These are phyloP conservation scores for Decapterus maruadsi DNA, from an alignment of 2,797 vertebrate species.

Conservation along the genomic window DNA sequence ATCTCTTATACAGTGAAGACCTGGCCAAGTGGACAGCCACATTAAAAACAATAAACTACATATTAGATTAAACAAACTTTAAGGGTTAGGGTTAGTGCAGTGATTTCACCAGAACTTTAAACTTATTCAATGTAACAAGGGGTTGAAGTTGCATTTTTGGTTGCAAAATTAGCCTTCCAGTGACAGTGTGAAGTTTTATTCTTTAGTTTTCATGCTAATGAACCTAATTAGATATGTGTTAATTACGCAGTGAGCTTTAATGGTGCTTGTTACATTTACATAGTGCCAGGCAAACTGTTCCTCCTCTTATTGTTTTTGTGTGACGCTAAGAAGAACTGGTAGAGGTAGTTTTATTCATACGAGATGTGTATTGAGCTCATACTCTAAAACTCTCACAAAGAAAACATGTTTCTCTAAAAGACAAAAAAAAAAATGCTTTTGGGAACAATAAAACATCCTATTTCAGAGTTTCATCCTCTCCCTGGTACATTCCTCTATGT, in stretches of 20 bases:
- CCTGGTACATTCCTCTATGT: slow-evolving; percentile 5
- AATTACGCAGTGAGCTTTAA: neutral
- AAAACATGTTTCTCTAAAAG: neutral
- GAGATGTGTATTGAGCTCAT: neutral
- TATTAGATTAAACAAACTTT: too few relatives aligned
- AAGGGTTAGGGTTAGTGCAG: too few relatives aligned
- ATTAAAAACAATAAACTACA: too few relatives aligned
- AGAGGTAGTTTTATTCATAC: neutral
- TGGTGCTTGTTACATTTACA: neutral
- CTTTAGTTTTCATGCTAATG: neutral
- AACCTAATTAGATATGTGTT: neutral
- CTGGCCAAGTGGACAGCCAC: too few relatives aligned
- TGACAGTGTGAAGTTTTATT: neutral
- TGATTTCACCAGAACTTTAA: too few relatives aligned
- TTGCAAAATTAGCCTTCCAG: neutral
- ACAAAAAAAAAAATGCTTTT: neutral
- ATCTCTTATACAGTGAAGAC: too few relatives aligned
- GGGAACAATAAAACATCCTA: neutral
- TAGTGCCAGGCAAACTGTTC: neutral
- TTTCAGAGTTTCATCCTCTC: neutral
- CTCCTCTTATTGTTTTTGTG: neutral
- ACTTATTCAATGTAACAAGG: too few relatives aligned
- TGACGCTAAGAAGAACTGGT: neutral
- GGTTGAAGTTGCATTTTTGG: too few relatives aligned
- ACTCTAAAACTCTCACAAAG: neutral